These are phyloP conservation scores for Crocallis elinguaria DNA, from an alignment of 2,888 invertebrate species.

Conservation along the genomic window DNA sequence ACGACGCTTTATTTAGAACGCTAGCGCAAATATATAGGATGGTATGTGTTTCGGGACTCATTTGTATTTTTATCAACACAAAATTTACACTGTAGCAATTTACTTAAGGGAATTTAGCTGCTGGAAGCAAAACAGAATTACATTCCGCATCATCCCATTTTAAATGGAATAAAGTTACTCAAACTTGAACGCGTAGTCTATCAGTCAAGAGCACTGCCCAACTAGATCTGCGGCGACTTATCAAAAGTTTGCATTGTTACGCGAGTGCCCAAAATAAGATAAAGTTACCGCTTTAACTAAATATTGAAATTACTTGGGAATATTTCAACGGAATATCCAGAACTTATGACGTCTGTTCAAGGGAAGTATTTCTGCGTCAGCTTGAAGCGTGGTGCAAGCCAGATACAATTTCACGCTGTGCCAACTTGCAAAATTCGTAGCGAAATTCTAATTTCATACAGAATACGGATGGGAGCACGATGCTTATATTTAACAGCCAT, in stretches of 20 bases:
- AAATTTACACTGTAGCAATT: too few species aligned
- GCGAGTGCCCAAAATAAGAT: constrained; percentile 27
- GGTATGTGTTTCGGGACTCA: background rate
- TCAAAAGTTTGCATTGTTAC: constrained; percentile 10
- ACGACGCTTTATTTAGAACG: background rate
- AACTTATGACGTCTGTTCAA: constrained; percentile 76
- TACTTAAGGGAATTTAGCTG: too few species aligned
- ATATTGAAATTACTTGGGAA: constrained; percentile 35
- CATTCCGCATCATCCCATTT: too few species aligned
- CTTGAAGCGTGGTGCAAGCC: constrained; percentile 71
- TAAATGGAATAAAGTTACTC: too few species aligned
- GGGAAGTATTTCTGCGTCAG: constrained; percentile 73
- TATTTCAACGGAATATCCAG: constrained; percentile 52
- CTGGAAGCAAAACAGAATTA: too few species aligned
- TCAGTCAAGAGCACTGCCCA: background rate
- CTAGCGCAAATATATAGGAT: too few species aligned
- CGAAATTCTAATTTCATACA: constrained; percentile 76
- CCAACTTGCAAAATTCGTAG: constrained; percentile 78
- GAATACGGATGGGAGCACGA: constrained; percentile 57
- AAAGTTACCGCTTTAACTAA: constrained; percentile 31
- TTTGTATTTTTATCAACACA: background rate
- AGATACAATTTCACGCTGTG: constrained; percentile 82
- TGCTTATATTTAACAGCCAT: constrained; percentile 51
- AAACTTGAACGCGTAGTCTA: background rate
- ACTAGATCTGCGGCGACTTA: background rate